phyloP scores from a whole-genome alignment of 2,113 vertebrate species.

The Synchiropus splendidus region DNA sequence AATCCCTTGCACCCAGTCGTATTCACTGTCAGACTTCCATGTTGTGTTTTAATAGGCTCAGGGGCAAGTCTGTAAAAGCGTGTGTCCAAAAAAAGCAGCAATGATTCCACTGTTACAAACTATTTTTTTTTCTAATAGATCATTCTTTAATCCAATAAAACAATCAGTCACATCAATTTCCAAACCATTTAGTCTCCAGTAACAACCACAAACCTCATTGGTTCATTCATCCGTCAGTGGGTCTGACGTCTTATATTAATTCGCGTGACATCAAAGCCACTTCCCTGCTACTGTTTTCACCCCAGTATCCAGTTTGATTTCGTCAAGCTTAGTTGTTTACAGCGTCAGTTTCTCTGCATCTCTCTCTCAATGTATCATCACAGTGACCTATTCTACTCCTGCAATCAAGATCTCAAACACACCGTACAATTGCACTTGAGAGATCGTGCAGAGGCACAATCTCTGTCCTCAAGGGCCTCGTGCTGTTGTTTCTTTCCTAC shows the following conservation, averaged over 20 bases:
- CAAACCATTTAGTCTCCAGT: slow-evolving; percentile 19
- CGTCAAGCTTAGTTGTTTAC: slow-evolving; percentile 1
- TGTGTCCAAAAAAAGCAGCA: too few relatives aligned
- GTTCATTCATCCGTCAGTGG: slow-evolving; percentile 15
- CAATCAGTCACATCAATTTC: slow-evolving; percentile 19
- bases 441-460: slow-evolving; percentile 36
- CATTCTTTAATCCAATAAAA: neutral
- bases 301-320: neutral
- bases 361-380: too few relatives aligned
- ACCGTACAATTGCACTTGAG: slow-evolving; percentile 12
- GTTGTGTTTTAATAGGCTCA: slow-evolving; percentile 31
- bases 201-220: slow-evolving; percentile 15
- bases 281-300: neutral
- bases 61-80: too few relatives aligned
- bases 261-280: slow-evolving; percentile 3
- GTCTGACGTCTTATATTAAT: slow-evolving; percentile 7
- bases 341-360: slow-evolving; percentile 1
- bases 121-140: slow-evolving; percentile 9
- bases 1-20: too few relatives aligned
- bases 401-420: neutral
- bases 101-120: slow-evolving; percentile 10
- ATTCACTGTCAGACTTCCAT: slow-evolving; percentile 25
- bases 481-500: slow-evolving; percentile 50
- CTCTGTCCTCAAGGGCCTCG: slow-evolving; percentile 33
- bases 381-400: too few relatives aligned